phyloP scores from a whole-genome alignment of 2,888 invertebrate species.

The Chrysotoxum bicinctum region DNA sequence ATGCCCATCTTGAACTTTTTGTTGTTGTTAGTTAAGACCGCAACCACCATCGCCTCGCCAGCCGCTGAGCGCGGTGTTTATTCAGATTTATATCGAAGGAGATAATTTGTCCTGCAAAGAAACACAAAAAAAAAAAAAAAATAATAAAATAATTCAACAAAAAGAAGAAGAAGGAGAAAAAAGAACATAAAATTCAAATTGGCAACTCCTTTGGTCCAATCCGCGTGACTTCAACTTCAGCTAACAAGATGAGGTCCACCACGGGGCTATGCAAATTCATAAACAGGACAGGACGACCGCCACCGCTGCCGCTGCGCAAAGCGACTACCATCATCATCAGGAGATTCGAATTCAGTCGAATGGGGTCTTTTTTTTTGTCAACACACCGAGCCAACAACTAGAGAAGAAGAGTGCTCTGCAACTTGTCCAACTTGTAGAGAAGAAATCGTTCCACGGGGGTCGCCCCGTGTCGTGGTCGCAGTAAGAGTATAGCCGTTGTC shows the following conservation, averaged over 20 bases:
- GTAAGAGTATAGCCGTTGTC: not conserved
- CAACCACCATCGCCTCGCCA: not conserved
- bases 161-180: constrained; percentile 37
- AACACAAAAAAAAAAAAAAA: constrained; percentile 2
- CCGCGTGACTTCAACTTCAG: constrained; percentile 20
- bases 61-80: constrained; percentile 59
- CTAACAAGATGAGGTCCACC: constrained; percentile 46
- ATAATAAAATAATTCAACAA: constrained; percentile 33
- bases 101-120: constrained; percentile 68
- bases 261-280: constrained; percentile 66
- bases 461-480: constrained; percentile 28
- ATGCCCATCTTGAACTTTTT: constrained; percentile 60
- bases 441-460: constrained; percentile 47
- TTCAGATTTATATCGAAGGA: constrained; percentile 73
- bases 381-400: not conserved
- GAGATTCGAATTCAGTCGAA: constrained; percentile 38
- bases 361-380: constrained; percentile 35
- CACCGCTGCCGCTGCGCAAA: not conserved
- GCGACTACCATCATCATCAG: not conserved
- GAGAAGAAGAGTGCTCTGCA: constrained; percentile 43
- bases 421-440: constrained; percentile 52
- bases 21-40: constrained; percentile 27
- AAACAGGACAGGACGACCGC: constrained; percentile 18
- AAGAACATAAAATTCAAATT: constrained; percentile 61
- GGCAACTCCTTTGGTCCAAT: constrained; percentile 61